phyloP scores from a whole-genome alignment of 2,888 invertebrate genomes.

The Brenthis daphne region DNA sequence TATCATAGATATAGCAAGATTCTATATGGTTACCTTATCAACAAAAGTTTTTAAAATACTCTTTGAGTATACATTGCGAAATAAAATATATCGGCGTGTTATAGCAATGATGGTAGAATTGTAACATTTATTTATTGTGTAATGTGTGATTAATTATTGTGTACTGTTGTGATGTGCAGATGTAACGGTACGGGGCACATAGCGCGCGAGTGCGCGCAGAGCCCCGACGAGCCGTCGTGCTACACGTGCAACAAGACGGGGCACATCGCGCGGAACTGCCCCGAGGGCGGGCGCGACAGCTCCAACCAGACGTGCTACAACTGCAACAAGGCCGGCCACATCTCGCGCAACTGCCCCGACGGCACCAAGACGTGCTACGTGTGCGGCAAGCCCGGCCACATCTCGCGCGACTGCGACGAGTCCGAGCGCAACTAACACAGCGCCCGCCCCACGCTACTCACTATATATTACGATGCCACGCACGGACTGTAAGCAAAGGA shows the following conservation, averaged over 20 bases:
- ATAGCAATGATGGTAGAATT: conserved; percentile 40
- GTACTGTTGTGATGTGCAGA: conserved; percentile 67
- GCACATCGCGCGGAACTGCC: conserved; percentile 94
- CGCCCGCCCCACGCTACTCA: conserved; percentile 49
- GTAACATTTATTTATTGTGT: conserved; percentile 25
- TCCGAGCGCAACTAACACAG: conserved; percentile 84
- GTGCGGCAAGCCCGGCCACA: conserved; percentile 95
- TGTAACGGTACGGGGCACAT: conserved; percentile 97
- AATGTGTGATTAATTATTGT: background rate
- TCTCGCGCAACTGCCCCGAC: conserved; percentile 92
- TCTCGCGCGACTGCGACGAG: conserved; percentile 94
- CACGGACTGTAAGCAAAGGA: conserved; percentile 82
- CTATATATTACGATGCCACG: conserved; percentile 59
- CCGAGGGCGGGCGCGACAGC: conserved; percentile 87
- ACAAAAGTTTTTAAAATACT: no score
- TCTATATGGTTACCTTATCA: no score
- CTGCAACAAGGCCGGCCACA: conserved; percentile 96
- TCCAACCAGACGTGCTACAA: conserved; percentile 94
- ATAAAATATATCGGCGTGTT: conserved; percentile 14
- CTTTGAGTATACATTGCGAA: no score
- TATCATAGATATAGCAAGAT: no score
- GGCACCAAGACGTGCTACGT: conserved; percentile 95
- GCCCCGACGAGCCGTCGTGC: conserved; percentile 91
- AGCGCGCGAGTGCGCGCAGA: conserved; percentile 95
- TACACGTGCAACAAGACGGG: conserved; percentile 98